A percentile compares a stretch with the other conserved stretches of the same genome.
Conservation (phyloP, 2,797 vertebrate genomes). For the Onychomys arenicola region DNA sequence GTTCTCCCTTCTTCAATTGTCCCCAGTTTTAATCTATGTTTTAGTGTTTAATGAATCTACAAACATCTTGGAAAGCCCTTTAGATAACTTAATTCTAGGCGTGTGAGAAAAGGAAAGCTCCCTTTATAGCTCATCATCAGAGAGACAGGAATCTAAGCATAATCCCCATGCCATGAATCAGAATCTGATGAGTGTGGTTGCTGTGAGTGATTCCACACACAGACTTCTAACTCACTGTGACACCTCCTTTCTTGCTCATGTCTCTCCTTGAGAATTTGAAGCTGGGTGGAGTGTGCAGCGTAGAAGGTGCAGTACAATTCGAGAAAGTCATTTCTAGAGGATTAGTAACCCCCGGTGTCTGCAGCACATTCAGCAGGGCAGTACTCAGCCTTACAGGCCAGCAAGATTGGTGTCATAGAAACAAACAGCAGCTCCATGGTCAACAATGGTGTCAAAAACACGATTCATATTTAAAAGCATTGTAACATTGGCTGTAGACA, state of each 20-base stretch:
- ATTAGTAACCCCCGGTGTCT: too few relatives aligned
- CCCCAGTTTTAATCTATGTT: background rate
- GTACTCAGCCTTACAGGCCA: background rate
- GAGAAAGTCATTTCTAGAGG: background rate
- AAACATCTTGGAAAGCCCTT: background rate
- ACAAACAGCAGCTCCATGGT: background rate
- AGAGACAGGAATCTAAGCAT: background rate
- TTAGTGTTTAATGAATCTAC: background rate
- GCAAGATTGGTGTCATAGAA: background rate
- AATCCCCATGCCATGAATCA: background rate
- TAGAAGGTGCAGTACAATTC: too few relatives aligned
- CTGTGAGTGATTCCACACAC: background rate
- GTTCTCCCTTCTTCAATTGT: background rate
- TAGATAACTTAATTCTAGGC: background rate
- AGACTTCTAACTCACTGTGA: background rate
- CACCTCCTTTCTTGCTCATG: background rate
- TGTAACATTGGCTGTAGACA: background rate
- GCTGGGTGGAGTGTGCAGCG: accelerated
- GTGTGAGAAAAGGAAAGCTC: background rate
- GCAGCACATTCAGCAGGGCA: accelerated
- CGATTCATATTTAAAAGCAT: accelerated
- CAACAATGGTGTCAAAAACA: accelerated
- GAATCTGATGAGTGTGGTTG: background rate
- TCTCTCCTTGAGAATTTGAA: background rate
- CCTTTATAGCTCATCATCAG: background rate